These are phyloP conservation scores for Temnothorax curvispinosus DNA, from an alignment of 1,140 invertebrate species.

Conservation along the genomic window DNA sequence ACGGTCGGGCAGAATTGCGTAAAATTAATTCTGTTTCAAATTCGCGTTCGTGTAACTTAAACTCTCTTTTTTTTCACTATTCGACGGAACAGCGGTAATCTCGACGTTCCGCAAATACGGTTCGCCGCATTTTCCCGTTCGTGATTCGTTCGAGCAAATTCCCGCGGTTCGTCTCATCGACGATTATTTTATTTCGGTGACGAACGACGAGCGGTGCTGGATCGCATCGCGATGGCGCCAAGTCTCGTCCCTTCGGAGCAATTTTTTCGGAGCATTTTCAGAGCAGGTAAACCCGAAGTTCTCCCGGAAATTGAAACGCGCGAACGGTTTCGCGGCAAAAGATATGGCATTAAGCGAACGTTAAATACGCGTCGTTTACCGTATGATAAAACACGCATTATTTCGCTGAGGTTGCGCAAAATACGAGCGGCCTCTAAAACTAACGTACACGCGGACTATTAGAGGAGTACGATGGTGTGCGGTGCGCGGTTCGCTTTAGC, in stretches of 20 bases:
- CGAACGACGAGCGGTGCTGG: not conserved
- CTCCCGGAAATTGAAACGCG: not conserved
- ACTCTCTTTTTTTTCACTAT: slow-evolving; percentile 40
- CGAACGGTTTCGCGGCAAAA: not conserved
- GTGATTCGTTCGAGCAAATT: not conserved
- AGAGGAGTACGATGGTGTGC: slow-evolving; percentile 46
- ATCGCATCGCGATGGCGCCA: not conserved
- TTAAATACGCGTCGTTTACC: slow-evolving; percentile 11
- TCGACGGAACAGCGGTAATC: slow-evolving; percentile 17
- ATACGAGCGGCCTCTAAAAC: slow-evolving; percentile 37
- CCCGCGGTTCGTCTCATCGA: slow-evolving; percentile 8
- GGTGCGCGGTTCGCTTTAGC: slow-evolving; percentile 67
- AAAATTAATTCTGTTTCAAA: slow-evolving; percentile 55
- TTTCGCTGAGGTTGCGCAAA: slow-evolving; percentile 28
- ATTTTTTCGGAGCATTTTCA: not conserved
- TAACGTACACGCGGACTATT: slow-evolving; percentile 34
- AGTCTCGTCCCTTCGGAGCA: not conserved
- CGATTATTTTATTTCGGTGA: slow-evolving; percentile 31
- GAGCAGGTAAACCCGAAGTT: not conserved
- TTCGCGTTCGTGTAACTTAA: slow-evolving; percentile 28
- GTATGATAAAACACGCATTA: slow-evolving; percentile 66
- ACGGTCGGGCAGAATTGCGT: slow-evolving; percentile 40
- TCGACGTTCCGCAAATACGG: slow-evolving; percentile 10
- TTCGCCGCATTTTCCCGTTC: slow-evolving; percentile 7
- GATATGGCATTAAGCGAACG: slow-evolving; percentile 7